These are phyloP conservation scores for Clinocottus analis DNA, from an alignment of 2,113 vertebrate genomes.

Conservation along the genomic window DNA sequence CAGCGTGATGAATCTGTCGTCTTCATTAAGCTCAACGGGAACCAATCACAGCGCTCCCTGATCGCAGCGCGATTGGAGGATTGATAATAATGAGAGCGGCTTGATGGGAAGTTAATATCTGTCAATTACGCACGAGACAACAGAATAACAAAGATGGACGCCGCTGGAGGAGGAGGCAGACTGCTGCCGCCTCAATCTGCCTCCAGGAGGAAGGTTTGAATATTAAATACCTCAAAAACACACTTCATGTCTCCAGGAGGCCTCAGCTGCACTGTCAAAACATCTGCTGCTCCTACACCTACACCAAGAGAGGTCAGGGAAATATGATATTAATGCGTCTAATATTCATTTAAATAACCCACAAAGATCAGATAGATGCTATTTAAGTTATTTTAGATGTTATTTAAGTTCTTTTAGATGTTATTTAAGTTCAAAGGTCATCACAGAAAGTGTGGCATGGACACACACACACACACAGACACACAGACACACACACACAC, in stretches of 20 bases:
- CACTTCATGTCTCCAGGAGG: too few species aligned
- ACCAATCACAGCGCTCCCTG: constrained; percentile 88
- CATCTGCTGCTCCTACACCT: too few species aligned
- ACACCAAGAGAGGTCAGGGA: neutral
- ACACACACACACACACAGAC: neutral
- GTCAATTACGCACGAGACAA: constrained; percentile 79
- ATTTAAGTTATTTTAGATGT: too few species aligned
- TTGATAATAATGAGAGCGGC: constrained; percentile 93
- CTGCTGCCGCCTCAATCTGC: constrained; percentile 69
- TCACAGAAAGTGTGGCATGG: neutral
- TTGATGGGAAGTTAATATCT: constrained; percentile 82
- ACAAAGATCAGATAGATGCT: too few species aligned
- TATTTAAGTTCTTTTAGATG: too few species aligned
- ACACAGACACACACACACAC: neutral
- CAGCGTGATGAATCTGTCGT: constrained; percentile 85
- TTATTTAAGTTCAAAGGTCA: constrained; percentile 1
- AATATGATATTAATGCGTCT: neutral
- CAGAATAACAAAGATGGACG: constrained; percentile 86
- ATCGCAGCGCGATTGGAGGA: too few species aligned
- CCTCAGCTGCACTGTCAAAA: too few species aligned
- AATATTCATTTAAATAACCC: neutral
- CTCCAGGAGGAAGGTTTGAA: constrained; percentile 61
- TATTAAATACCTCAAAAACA: constrained; percentile 57
- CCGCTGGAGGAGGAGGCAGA: constrained; percentile 57
- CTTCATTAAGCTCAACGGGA: constrained; percentile 91